These are phyloP conservation scores for Plutella xylostella DNA, from an alignment of 2,888 invertebrate species.

Conservation along the genomic window DNA sequence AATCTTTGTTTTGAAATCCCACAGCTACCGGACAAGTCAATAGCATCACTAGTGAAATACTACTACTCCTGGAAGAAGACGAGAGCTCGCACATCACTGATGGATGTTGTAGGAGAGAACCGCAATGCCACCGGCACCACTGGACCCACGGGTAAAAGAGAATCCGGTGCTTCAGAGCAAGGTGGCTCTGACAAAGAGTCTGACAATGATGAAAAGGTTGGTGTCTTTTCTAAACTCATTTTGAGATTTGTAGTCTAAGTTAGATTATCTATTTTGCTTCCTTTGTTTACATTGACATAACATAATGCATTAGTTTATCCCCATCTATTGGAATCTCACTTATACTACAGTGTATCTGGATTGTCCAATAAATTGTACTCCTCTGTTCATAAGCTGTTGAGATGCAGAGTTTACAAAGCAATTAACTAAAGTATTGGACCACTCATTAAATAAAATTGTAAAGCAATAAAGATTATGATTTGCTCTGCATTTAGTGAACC, in stretches of 20 bases:
- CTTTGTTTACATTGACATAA: background rate
- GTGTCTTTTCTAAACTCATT: slow-evolving; percentile 23
- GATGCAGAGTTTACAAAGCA: slow-evolving; percentile 48
- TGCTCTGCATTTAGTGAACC: slow-evolving; percentile 31
- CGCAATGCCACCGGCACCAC: slow-evolving; percentile 78
- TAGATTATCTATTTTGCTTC: background rate
- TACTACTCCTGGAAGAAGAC: slow-evolving; percentile 99
- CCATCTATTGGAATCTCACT: background rate
- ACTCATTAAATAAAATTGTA: background rate
- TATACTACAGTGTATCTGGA: slow-evolving; percentile 47
- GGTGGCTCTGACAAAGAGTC: slow-evolving; percentile 88
- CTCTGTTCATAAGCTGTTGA: slow-evolving; percentile 24
- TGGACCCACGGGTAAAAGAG: slow-evolving; percentile 65
- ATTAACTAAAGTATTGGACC: background rate
- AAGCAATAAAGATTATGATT: slow-evolving; percentile 17
- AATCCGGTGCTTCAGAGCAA: slow-evolving; percentile 83
- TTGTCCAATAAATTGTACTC: slow-evolving; percentile 48
- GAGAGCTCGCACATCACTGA: slow-evolving; percentile 89
- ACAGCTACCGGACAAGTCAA: slow-evolving; percentile 96
- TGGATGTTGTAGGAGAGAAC: slow-evolving; percentile 86
- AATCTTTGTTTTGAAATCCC: no score
- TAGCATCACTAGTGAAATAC: slow-evolving; percentile 95
- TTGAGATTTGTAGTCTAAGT: background rate
- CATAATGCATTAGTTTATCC: background rate
- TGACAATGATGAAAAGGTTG: slow-evolving; percentile 91